Conservation (phyloP, 2,888 invertebrate genomes). For the Stratiomys singularior region DNA sequence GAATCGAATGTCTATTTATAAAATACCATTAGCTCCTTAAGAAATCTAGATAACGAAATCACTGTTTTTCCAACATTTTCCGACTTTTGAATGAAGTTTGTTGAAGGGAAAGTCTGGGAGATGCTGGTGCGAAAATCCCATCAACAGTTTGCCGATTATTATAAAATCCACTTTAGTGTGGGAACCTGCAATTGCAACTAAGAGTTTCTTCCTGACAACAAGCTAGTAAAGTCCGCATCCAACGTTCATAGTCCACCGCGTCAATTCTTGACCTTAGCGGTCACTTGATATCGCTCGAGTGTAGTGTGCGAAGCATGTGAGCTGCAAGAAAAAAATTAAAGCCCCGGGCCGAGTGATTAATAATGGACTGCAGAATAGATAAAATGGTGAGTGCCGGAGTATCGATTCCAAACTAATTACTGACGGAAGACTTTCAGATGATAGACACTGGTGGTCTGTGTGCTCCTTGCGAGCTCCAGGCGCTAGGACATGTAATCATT, state of each 20-base stretch:
- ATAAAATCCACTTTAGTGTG: not conserved
- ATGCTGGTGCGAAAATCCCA: not conserved
- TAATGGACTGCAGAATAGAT: slow-evolving; percentile 33
- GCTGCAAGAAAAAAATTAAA: not conserved
- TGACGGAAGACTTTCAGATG: slow-evolving; percentile 24
- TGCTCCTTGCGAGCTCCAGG: not conserved
- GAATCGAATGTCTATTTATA: too few relatives aligned
- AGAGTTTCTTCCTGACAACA: not conserved
- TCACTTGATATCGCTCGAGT: slow-evolving; percentile 23
- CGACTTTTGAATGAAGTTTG: too few relatives aligned
- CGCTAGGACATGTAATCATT: slow-evolving; percentile 25
- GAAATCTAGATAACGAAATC: too few relatives aligned
- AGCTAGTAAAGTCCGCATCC: not conserved
- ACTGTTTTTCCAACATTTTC: too few relatives aligned
- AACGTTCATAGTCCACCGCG: slow-evolving; percentile 3
- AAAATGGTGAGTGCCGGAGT: slow-evolving; percentile 27
- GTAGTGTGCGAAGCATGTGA: slow-evolving; percentile 10
- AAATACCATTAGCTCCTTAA: too few relatives aligned
- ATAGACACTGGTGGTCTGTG: not conserved
- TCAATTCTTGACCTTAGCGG: slow-evolving; percentile 27
- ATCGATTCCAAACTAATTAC: slow-evolving; percentile 37
- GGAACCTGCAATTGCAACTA: not conserved
- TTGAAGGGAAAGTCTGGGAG: not conserved
- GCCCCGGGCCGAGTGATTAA: slow-evolving; percentile 24
- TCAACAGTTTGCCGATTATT: not conserved